A percentile compares a stretch with the other conserved stretches of the same genome.
Conservation (phyloP, 2,797 vertebrate genomes). For the Sebastes melanostomus region DNA sequence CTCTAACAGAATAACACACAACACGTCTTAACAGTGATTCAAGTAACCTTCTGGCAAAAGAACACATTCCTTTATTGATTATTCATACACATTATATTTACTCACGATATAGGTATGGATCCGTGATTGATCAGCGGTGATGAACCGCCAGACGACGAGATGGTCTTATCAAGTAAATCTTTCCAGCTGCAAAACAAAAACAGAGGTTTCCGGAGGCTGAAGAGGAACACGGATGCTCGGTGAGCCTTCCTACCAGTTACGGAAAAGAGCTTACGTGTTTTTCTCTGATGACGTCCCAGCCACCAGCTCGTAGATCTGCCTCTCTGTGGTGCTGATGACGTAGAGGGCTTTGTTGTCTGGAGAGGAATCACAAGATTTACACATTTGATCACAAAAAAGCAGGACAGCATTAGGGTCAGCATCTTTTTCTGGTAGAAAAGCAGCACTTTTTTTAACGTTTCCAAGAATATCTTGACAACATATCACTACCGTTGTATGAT, state of each 20-base stretch:
- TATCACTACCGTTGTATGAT: too few species aligned
- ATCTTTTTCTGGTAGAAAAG: too few species aligned
- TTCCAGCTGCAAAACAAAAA: constrained; percentile 77
- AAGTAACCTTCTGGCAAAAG: background rate
- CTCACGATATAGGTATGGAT: constrained; percentile 72
- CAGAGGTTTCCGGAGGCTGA: background rate
- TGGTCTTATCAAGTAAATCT: constrained; percentile 79
- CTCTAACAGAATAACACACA: too few species aligned
- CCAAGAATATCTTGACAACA: too few species aligned
- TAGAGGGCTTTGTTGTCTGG: constrained; percentile 94
- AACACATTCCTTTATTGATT: background rate
- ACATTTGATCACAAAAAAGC: background rate
- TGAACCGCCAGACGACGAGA: constrained; percentile 55
- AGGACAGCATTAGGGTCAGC: too few species aligned
- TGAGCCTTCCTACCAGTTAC: fast-evolving
- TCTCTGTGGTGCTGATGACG: constrained; percentile 94
- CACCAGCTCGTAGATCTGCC: constrained; percentile 95
- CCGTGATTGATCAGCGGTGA: constrained; percentile 62
- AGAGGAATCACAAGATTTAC: background rate
- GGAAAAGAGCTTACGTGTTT: constrained; percentile 83
- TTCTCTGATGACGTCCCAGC: constrained; percentile 89
- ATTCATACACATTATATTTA: background rate
- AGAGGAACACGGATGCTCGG: background rate
- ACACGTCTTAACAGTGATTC: too few species aligned
- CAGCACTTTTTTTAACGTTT: fast-evolving